A percentile compares a stretch with the other conserved stretches of the same genome.
These are phyloP conservation scores for Parnassius mnemosyne DNA, from an alignment of 2,888 invertebrate species.

Conservation along the genomic window DNA sequence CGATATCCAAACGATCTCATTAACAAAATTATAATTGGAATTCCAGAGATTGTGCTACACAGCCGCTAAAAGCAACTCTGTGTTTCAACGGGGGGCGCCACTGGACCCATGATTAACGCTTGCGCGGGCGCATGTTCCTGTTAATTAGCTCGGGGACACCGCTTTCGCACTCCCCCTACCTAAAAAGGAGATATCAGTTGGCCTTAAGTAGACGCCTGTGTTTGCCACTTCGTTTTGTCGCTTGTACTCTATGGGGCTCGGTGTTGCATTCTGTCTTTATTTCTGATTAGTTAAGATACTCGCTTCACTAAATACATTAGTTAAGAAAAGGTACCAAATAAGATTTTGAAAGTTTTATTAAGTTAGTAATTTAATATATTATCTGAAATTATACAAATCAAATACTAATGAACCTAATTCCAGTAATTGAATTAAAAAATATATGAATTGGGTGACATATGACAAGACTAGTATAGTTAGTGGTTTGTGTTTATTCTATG, in stretches of 20 bases:
- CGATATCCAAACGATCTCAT: slow-evolving; percentile 40
- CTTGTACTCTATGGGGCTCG: slow-evolving; percentile 22
- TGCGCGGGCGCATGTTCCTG: slow-evolving; percentile 70
- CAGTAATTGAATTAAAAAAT: too few relatives aligned
- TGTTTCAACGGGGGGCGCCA: slow-evolving; percentile 52
- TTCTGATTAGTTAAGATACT: slow-evolving; percentile 1
- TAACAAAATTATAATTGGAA: slow-evolving; percentile 60
- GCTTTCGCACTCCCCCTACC: slow-evolving; percentile 65
- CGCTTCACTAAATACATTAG: too few relatives aligned
- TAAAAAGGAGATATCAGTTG: slow-evolving; percentile 71
- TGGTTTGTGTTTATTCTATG: too few relatives aligned
- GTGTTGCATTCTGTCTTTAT: slow-evolving; percentile 9
- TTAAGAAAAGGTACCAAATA: too few relatives aligned
- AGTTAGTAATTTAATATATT: too few relatives aligned
- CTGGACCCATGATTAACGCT: slow-evolving; percentile 60
- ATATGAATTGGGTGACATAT: too few relatives aligned
- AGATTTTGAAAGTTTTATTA: too few relatives aligned
- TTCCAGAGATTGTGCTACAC: slow-evolving; percentile 71
- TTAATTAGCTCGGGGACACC: slow-evolving; percentile 72
- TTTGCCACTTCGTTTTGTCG: slow-evolving; percentile 49
- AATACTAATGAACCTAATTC: too few relatives aligned
- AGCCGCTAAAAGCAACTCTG: slow-evolving; percentile 72
- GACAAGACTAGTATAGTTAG: too few relatives aligned
- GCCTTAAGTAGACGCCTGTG: slow-evolving; percentile 58
- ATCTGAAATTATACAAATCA: too few relatives aligned